Percentiles rank a stretch among this genome's conserved stretches.
phyloP scores from a whole-genome alignment of 2,888 invertebrate genomes.

The Chelonus formosanus region DNA sequence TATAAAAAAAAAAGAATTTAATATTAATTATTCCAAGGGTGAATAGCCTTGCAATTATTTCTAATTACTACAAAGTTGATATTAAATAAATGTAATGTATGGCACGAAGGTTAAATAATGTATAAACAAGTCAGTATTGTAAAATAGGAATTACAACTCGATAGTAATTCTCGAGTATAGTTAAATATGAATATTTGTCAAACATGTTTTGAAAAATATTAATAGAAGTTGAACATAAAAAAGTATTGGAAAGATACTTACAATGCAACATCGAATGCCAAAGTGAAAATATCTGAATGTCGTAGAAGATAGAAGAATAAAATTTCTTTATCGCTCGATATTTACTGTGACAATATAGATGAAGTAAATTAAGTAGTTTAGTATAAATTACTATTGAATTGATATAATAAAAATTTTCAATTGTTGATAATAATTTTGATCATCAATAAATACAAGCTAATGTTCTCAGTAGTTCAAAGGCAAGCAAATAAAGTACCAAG shows the following conservation, averaged over 20 bases:
- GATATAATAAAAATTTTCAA: no score
- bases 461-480: no score
- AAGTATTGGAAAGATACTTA: neutral
- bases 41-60: neutral
- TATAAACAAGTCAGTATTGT: no score
- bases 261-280: conserved; percentile 6
- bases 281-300: neutral
- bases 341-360: neutral
- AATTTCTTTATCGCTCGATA: neutral
- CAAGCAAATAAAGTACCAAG: no score
- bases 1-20: conserved; percentile 33
- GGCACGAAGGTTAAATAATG: conserved; percentile 14
- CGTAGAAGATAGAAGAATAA: neutral
- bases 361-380: no score
- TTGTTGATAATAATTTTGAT: no score
- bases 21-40: neutral
- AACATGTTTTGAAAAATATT: no score
- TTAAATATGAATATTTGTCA: no score
- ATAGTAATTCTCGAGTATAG: no score
- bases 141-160: no score
- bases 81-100: neutral
- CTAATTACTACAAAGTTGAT: neutral
- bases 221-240: neutral
- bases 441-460: no score
- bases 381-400: no score